A percentile compares a stretch with the other conserved stretches of the same genome.
These are phyloP conservation scores for Ptychochromis oligacanthus DNA, from an alignment of 2,113 vertebrate species.

Conservation along the genomic window DNA sequence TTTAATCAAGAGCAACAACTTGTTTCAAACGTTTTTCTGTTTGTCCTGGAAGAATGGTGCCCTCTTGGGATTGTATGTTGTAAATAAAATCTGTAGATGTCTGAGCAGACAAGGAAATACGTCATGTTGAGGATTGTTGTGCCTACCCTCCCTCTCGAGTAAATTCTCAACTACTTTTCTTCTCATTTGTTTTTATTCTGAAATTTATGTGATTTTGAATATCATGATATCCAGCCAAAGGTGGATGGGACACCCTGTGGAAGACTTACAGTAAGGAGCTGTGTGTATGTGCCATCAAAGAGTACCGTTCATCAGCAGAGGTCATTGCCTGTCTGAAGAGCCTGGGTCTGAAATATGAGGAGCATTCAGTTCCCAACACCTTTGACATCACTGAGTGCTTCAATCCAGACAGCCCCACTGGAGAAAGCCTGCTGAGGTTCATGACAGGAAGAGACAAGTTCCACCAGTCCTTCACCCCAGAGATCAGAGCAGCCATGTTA, in stretches of 20 bases:
- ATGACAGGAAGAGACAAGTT: slow-evolving; percentile 68
- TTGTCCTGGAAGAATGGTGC: not conserved
- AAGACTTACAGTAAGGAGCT: slow-evolving; percentile 65
- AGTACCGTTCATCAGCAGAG: slow-evolving; percentile 62
- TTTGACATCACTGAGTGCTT: slow-evolving; percentile 74
- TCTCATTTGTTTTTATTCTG: not conserved
- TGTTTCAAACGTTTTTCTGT: not conserved
- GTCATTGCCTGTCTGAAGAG: slow-evolving; percentile 53
- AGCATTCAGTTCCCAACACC: slow-evolving; percentile 47
- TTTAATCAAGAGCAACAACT: not conserved
- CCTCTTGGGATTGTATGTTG: not conserved
- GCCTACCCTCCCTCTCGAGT: not conserved
- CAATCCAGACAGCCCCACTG: slow-evolving; percentile 34
- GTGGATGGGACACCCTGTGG: slow-evolving; percentile 71
- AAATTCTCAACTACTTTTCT: not conserved
- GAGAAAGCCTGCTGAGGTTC: slow-evolving; percentile 62
- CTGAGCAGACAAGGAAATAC: not conserved
- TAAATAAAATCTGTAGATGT: not conserved
- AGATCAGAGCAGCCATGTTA: slow-evolving; percentile 79
- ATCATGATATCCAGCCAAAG: slow-evolving; percentile 22
- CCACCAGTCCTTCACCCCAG: slow-evolving; percentile 75
- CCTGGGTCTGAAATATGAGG: slow-evolving; percentile 67
- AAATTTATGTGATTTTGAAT: not conserved
- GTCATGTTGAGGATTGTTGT: not conserved
- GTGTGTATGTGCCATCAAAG: slow-evolving; percentile 28